phyloP scores from a whole-genome alignment of 2,888 invertebrate genomes.

The Neoscelio sp. region DNA sequence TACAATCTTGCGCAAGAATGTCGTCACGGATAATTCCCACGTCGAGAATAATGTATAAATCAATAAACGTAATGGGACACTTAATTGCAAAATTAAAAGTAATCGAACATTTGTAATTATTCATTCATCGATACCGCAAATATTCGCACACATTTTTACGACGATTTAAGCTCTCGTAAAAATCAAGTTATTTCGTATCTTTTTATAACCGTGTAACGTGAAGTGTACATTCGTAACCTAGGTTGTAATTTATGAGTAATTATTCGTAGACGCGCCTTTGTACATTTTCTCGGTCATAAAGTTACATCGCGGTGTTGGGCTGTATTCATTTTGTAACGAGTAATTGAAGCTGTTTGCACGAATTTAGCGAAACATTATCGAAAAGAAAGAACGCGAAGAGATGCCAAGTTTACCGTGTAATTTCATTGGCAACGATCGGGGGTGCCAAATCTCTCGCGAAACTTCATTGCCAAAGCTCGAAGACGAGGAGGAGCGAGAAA shows the following conservation, averaged over 20 bases:
- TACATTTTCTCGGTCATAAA: slow-evolving; percentile 29
- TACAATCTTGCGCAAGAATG: neutral
- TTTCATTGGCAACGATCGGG: slow-evolving; percentile 77
- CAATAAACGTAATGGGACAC: neutral
- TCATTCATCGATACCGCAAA: slow-evolving; percentile 5
- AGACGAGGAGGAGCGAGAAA: neutral
- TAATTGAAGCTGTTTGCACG: slow-evolving; percentile 12
- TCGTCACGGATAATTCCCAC: neutral
- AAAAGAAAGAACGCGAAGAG: slow-evolving; percentile 56
- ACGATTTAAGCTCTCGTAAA: slow-evolving; percentile 26
- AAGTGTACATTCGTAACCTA: slow-evolving; percentile 17
- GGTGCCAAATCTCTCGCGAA: slow-evolving; percentile 79
- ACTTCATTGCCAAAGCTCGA: slow-evolving; percentile 56
- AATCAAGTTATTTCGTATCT: slow-evolving; percentile 11
- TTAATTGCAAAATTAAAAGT: slow-evolving; percentile 12
- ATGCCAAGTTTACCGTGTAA: slow-evolving; percentile 76
- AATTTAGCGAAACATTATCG: slow-evolving; percentile 14
- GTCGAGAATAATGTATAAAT: neutral
- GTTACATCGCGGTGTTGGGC: neutral
- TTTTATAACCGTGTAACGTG: slow-evolving; percentile 27
- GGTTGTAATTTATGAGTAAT: slow-evolving; percentile 43
- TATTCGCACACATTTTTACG: slow-evolving; percentile 7
- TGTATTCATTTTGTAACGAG: slow-evolving; percentile 15
- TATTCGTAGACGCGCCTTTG: slow-evolving; percentile 25
- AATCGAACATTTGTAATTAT: neutral